Evolutionary conservation across 2,797 vertebrate genomes (phyloP).

Genomic region (Gobio occitaniae): DNA sequence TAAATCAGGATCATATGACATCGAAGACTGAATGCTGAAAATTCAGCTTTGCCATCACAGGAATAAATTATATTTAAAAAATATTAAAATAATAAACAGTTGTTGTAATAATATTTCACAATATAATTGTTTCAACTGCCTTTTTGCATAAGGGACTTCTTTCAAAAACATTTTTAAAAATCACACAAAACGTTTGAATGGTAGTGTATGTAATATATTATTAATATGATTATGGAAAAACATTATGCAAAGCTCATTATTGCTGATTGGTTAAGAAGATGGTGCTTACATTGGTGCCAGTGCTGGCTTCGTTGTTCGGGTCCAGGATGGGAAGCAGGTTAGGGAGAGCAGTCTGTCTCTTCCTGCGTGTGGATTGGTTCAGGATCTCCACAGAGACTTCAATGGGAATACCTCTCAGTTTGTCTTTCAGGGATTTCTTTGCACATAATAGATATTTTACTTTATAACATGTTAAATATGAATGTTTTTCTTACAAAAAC

Average conservation of each 20-base stretch:
- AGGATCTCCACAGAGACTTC: conserved; percentile 83
- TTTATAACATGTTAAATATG: too few species aligned
- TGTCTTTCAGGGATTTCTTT: conserved; percentile 91
- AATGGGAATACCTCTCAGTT: conserved; percentile 87
- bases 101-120: not conserved
- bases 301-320: conserved; percentile 69
- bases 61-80: not conserved
- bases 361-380: conserved; percentile 70
- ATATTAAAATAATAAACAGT: not conserved
- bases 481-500: too few species aligned
- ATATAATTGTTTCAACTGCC: not conserved
- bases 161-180: not conserved
- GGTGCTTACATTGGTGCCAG: conserved; percentile 76
- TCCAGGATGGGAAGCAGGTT: conserved; percentile 85
- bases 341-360: conserved; percentile 74
- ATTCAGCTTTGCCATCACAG: not conserved
- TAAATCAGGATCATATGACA: not conserved
- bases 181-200: not conserved
- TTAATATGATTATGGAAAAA: not conserved
- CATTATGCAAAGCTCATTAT: not conserved
- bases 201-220: not conserved
- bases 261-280: not conserved
- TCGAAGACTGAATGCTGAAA: not conserved
- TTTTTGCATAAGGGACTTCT: not conserved
- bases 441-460: not conserved